Evolutionary conservation across 2,113 vertebrate species (phyloP), one percentile per base, ranked within the genome.

Genomic region (Actenoides hombroni): DNA sequence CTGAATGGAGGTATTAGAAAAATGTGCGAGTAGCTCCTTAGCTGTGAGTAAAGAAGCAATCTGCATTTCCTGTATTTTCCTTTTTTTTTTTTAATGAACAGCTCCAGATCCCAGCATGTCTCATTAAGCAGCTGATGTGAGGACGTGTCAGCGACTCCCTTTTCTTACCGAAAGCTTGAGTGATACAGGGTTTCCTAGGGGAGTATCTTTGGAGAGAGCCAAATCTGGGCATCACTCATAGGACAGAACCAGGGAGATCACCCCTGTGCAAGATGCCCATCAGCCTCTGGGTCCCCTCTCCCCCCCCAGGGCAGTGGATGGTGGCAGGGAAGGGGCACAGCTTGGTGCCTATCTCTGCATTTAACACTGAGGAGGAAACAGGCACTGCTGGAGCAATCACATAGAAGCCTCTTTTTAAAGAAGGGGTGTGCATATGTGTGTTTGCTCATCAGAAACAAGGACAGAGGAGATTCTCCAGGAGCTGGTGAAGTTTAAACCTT

Each of bases 141-240:
- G 31, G 68, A 25, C 7, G 9, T 33, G 9, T 33, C 51, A 40
- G 37, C 1, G 2, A 28, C 11, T 37, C 2, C 1, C 39, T 70
- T 20, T 42, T 10, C 31, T 63, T 74, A 51, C 39, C 0, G 3
- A 74, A 39, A 73, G 6, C 42, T 35, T 20, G 49, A 53, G 48
- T 28, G 57, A 65, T 37, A 69, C 0, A 0, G 28, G 54, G 24
- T 37, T 25, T 54, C 10, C 73, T 31, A 23, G 64, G 73, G 65
- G 25, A 21, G 51, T 6, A 26, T 26, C 18, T 79, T 44, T 40
- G 67, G 61, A 23, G 12, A 46, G 16, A 67, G 8, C 35, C 46
- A 33, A 8, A 1, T 0, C 19, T 0, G 2, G 19, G 74, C 65
- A 67, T 75, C 6, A 0, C 28, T 63, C 0, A 2, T 35, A 10